Percentiles rank a stretch among this genome's conserved stretches.
Evolutionary conservation across 2,113 vertebrate species (phyloP).

Genomic region (Marmota monax): DNA sequence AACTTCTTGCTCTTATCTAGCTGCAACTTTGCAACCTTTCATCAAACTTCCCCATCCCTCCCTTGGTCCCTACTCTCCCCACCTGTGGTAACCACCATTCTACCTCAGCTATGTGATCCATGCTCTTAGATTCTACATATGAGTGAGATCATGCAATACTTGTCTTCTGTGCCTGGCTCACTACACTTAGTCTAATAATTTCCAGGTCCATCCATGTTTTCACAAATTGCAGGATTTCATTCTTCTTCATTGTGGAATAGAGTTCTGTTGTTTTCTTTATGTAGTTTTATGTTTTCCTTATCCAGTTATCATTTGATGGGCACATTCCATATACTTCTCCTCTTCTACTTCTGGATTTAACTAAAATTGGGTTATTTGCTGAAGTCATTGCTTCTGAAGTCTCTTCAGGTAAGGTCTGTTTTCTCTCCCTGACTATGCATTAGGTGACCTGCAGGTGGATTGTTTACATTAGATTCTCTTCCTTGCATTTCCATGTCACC

Average conservation of each 20-base stretch:
- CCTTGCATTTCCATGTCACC: neutral
- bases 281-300: too few relatives aligned
- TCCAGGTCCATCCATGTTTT: neutral
- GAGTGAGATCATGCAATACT: neutral
- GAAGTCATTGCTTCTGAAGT: neutral
- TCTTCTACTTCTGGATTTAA: neutral
- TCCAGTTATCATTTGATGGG: neutral
- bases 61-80: neutral
- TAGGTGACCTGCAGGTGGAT: neutral
- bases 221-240: neutral
- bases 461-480: neutral
- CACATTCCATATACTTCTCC: too few relatives aligned
- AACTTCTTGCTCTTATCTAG: neutral
- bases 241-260: neutral
- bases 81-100: neutral
- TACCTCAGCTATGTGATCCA: neutral
- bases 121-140: too few relatives aligned
- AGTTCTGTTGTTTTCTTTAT: neutral
- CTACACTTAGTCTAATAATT: neutral
- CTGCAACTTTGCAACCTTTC: too few relatives aligned
- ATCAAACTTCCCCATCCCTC: accelerated
- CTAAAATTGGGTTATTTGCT: neutral
- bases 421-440: too few relatives aligned
- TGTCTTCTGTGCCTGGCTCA: neutral
- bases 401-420: too few relatives aligned